Percentiles rank a stretch among this genome's conserved stretches.
Conservation (phyloP, 2,113 vertebrate genomes). For the Spilogale gracilis region DNA sequence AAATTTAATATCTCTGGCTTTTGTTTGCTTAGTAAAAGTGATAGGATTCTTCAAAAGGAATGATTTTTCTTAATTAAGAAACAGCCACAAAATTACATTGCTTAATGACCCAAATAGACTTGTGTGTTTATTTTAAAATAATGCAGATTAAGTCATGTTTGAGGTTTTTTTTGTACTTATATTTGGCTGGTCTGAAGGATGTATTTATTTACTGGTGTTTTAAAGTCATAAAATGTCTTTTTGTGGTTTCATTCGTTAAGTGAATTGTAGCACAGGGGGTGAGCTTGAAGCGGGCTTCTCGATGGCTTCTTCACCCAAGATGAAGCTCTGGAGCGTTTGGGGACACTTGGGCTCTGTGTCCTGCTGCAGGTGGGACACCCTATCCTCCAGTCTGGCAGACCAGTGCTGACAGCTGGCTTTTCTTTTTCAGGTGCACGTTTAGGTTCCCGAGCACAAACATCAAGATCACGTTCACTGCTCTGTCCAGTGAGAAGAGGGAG, state of each 20-base stretch:
- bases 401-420: background rate
- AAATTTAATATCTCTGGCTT: background rate
- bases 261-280: accelerated
- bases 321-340: background rate
- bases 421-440: slow-evolving; percentile 95
- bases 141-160: background rate
- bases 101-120: background rate
- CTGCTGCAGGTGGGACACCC: too few relatives aligned
- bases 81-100: background rate
- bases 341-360: background rate
- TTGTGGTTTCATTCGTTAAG: too few relatives aligned
- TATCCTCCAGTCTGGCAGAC: accelerated
- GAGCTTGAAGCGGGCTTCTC: background rate
- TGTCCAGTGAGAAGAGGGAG: slow-evolving; percentile 96
- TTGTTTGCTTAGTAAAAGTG: background rate
- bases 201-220: background rate
- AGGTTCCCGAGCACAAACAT: slow-evolving; percentile 99
- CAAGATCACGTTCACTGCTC: slow-evolving; percentile 98
- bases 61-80: background rate
- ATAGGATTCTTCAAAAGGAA: background rate
- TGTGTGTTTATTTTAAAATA: background rate
- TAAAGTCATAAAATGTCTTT: background rate
- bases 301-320: background rate
- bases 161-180: background rate
- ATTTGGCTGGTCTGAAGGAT: background rate